Evolutionary conservation across 2,113 vertebrate genomes (phyloP).

Genomic region (Struthidea cinerea): DNA sequence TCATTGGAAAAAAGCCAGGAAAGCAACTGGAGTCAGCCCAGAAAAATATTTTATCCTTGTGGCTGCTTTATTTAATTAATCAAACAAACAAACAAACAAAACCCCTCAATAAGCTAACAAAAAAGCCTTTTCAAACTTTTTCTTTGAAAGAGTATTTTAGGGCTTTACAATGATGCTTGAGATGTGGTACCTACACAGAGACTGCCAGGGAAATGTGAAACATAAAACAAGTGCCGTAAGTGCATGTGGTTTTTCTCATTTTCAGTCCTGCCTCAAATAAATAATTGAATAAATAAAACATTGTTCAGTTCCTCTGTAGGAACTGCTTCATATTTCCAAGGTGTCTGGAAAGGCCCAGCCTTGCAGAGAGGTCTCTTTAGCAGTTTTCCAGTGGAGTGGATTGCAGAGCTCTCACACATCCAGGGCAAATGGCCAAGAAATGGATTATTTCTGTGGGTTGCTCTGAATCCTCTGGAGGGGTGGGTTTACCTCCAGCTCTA

Average conservation of each 20-base stretch:
- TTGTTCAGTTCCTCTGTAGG: not conserved
- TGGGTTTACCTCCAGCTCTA: not conserved
- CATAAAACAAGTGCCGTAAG: not conserved
- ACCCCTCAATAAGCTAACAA: not conserved
- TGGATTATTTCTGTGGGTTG: not conserved
- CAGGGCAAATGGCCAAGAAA: not conserved
- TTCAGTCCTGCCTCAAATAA: not conserved
- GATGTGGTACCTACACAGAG: not conserved
- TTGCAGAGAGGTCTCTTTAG: not conserved
- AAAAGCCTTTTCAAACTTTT: not conserved
- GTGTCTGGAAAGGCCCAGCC: not conserved
- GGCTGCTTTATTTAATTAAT: not conserved
- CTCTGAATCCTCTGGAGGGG: not conserved
- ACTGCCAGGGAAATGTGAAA: not conserved
- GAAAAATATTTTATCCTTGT: not conserved
- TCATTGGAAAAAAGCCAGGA: constrained; percentile 50
- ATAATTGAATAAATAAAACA: not conserved
- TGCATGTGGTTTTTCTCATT: not conserved
- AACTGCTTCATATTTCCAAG: not conserved
- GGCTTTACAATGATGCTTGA: not conserved
- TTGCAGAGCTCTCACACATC: not conserved
- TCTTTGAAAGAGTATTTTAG: not conserved
- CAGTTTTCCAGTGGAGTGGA: not conserved
- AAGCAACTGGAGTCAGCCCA: constrained; percentile 30
- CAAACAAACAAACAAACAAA: not conserved